Percentiles rank a stretch among this genome's conserved stretches.
Evolutionary conservation across 2,113 vertebrate species (phyloP).

Genomic region (Marcusenius ussheri): DNA sequence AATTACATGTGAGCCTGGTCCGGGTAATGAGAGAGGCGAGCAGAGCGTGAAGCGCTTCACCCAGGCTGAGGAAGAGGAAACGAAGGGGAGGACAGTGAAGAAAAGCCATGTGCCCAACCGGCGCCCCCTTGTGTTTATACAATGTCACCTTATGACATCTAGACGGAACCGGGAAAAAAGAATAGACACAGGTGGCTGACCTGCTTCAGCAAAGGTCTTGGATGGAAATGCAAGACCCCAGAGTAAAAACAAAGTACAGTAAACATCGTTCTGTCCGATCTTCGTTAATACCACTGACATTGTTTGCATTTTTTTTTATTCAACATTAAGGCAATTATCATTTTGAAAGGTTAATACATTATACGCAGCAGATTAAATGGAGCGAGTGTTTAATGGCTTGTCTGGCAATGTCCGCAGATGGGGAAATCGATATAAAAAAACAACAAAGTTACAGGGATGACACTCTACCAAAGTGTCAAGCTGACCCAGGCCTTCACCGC

Average conservation of each 20-base stretch:
- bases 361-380: background rate
- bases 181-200: background rate
- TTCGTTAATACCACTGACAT: background rate
- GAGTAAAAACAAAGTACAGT: background rate
- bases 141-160: background rate
- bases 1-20: slow-evolving; percentile 12
- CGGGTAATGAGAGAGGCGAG: background rate
- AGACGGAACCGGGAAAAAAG: background rate
- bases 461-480: background rate
- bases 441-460: background rate
- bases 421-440: slow-evolving; percentile 19
- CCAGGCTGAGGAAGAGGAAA: background rate
- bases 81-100: background rate
- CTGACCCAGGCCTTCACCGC: background rate
- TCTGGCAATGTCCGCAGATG: slow-evolving; percentile 8
- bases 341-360: background rate
- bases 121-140: background rate
- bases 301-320: background rate
- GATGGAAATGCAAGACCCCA: background rate
- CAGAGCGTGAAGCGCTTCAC: background rate
- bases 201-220: background rate
- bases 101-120: background rate
- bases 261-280: background rate
- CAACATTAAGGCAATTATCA: background rate
- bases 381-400: background rate